Conservation (phyloP, 2,797 vertebrate species). For the Poecilia picta region DNA sequence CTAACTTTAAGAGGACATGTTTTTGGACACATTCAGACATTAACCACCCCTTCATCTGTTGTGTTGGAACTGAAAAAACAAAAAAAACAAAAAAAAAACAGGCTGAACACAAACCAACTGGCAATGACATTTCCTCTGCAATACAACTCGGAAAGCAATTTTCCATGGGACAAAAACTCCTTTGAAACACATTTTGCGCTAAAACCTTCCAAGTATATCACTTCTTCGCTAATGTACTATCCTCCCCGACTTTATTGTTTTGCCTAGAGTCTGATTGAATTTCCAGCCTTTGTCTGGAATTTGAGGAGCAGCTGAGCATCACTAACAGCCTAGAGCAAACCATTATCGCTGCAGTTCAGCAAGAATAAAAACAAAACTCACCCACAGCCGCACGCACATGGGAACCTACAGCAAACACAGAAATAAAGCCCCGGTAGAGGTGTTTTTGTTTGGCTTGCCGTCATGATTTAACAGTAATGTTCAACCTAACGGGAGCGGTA, state of each 20-base stretch:
- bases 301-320: constrained; percentile 47
- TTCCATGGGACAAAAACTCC: constrained; percentile 8
- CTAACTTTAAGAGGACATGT: background rate
- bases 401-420: constrained; percentile 2
- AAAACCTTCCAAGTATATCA: constrained; percentile 28
- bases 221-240: constrained; percentile 44
- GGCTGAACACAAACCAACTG: constrained; percentile 1
- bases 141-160: constrained; percentile 13
- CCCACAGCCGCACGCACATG: background rate
- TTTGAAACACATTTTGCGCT: constrained; percentile 20
- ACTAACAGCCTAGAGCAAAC: constrained; percentile 33
- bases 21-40: background rate
- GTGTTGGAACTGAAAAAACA: constrained; percentile 1
- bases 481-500: background rate
- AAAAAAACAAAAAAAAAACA: background rate
- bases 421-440: background rate
- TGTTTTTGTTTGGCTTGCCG: constrained; percentile 1
- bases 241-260: constrained; percentile 47
- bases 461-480: background rate
- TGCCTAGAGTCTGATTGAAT: constrained; percentile 59
- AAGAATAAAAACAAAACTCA: constrained; percentile 24
- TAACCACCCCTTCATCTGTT: background rate
- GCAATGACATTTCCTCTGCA: constrained; percentile 12
- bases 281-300: constrained; percentile 52
- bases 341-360: constrained; percentile 23